A percentile compares a stretch with the other conserved stretches of the same genome.
Conservation (phyloP, 2,888 invertebrate species). For the Cryptophagus acutangulus region DNA sequence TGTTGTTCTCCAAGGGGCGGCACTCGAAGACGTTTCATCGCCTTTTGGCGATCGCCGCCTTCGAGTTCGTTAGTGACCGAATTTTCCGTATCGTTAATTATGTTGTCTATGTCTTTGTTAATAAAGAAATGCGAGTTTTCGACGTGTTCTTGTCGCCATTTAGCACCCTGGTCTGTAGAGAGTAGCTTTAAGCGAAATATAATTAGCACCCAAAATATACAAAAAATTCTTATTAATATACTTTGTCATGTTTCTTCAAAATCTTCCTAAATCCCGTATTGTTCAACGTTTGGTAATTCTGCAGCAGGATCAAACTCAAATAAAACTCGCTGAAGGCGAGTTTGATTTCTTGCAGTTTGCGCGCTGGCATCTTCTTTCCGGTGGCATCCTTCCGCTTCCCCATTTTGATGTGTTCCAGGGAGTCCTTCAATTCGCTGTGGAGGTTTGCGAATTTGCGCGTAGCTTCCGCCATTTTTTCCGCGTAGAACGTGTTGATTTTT, state of each 20-base stretch:
- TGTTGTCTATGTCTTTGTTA: constrained; percentile 78
- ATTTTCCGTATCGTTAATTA: constrained; percentile 76
- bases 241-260: constrained; percentile 86
- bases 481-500: constrained; percentile 85
- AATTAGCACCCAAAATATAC: too few species aligned
- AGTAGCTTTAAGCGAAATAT: too few species aligned
- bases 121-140: constrained; percentile 80
- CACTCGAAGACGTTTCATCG: constrained; percentile 82
- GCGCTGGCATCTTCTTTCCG: constrained; percentile 50
- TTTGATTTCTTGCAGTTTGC: constrained; percentile 77
- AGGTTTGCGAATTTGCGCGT: constrained; percentile 73
- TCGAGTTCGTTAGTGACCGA: constrained; percentile 66
- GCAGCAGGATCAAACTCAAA: constrained; percentile 75
- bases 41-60: constrained; percentile 74
- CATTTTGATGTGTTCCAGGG: constrained; percentile 40
- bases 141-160: constrained; percentile 74
- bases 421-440: constrained; percentile 62
- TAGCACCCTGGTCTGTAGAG: constrained; percentile 59
- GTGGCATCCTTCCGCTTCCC: constrained; percentile 35
- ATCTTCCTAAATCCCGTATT: constrained; percentile 88
- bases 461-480: constrained; percentile 85
- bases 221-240: too few species aligned
- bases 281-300: constrained; percentile 85
- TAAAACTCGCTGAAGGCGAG: constrained; percentile 89
- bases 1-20: constrained; percentile 82